Conservation (phyloP, 2,797 vertebrate genomes). For the Halcyon badia region DNA sequence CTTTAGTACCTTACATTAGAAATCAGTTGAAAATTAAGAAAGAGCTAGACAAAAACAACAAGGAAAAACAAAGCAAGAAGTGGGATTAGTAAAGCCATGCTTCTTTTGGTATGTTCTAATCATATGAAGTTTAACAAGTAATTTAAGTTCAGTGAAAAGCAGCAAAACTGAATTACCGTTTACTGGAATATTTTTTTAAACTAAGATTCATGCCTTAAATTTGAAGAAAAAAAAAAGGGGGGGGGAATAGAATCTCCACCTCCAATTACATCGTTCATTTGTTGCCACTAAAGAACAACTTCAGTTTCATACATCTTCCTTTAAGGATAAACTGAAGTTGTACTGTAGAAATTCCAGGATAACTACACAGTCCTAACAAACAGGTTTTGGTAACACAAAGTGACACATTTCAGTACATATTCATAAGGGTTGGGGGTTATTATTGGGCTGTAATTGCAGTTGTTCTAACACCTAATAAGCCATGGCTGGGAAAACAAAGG, state of each 20-base stretch:
- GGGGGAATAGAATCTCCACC: background rate
- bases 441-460: conserved; percentile 93
- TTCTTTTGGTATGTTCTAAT: background rate
- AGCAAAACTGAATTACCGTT: background rate
- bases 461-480: conserved; percentile 92
- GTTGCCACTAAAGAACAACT: background rate
- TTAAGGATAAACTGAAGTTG: conserved; percentile 2
- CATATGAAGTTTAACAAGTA: background rate
- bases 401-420: conserved; percentile 88
- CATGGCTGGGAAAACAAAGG: conserved; percentile 93
- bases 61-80: background rate
- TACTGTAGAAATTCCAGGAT: background rate
- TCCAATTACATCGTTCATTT: background rate
- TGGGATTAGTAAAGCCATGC: background rate
- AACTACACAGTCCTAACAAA: conserved; percentile 65
- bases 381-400: conserved; percentile 64
- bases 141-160: background rate
- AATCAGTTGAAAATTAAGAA: background rate
- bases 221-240: background rate
- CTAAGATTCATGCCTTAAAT: background rate
- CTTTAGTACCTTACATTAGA: background rate
- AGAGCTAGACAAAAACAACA: background rate
- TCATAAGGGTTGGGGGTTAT: conserved; percentile 92
- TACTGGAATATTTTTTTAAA: background rate
- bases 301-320: background rate